These are phyloP conservation scores for Aricia artaxerxes DNA, from an alignment of 2,888 invertebrate genomes.

Conservation along the genomic window DNA sequence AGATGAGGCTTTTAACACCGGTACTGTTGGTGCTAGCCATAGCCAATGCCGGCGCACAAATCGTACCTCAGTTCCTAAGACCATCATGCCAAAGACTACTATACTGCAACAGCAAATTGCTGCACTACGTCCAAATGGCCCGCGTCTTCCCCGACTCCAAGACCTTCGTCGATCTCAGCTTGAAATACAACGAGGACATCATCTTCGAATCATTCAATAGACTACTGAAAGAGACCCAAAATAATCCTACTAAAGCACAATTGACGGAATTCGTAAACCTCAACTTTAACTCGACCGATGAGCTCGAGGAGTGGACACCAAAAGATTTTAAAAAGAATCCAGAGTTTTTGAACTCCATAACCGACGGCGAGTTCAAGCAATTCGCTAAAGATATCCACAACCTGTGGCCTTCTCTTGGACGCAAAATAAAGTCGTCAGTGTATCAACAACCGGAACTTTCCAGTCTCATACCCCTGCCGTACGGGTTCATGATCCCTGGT, in stretches of 20 bases:
- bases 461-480: constrained; percentile 84
- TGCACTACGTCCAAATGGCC: constrained; percentile 86
- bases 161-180: constrained; percentile 90
- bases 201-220: constrained; percentile 79
- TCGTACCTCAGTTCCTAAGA: constrained; percentile 45
- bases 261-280: constrained; percentile 78
- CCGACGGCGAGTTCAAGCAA: constrained; percentile 76
- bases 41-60: constrained; percentile 39
- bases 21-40: constrained; percentile 22
- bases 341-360: constrained; percentile 79
- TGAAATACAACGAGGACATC: constrained; percentile 80
- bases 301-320: constrained; percentile 82
- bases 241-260: constrained; percentile 71
- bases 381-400: constrained; percentile 82
- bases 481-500: constrained; percentile 85
- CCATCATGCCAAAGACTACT: constrained; percentile 80
- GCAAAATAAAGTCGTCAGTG: constrained; percentile 82
- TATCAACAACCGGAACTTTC: constrained; percentile 77
- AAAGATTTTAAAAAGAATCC: constrained; percentile 81
- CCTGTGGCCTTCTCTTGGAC: constrained; percentile 83
- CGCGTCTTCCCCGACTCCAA: constrained; percentile 88
- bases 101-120: constrained; percentile 87
- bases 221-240: constrained; percentile 73
- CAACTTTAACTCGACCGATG: constrained; percentile 79
- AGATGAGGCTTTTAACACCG: constrained; percentile 30